phyloP scores from a whole-genome alignment of 1,140 invertebrate genomes.

The Aplysia californica region DNA sequence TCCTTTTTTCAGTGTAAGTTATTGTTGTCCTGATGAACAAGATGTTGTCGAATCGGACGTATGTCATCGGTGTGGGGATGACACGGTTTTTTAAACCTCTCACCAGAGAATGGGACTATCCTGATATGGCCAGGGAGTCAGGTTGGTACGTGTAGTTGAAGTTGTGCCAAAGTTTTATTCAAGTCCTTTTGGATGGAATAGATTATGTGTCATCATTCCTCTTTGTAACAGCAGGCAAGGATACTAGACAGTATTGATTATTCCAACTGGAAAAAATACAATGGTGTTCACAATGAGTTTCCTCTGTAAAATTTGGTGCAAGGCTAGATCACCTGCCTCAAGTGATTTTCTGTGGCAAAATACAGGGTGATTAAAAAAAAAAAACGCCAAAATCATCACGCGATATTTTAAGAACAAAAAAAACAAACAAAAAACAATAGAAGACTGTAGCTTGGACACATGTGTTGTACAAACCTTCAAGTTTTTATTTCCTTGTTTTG shows the following conservation, averaged over 20 bases:
- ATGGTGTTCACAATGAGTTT: too few species aligned
- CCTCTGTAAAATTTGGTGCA: too few species aligned
- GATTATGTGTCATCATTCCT: background rate
- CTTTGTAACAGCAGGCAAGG: background rate
- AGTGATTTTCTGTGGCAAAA: too few species aligned
- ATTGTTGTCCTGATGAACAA: background rate
- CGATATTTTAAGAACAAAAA: too few species aligned
- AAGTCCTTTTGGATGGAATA: background rate
- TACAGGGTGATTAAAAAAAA: too few species aligned
- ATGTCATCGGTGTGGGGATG: slow-evolving; percentile 96
- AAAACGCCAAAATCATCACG: too few species aligned
- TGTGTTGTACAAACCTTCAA: too few species aligned
- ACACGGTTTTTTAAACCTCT: slow-evolving; percentile 95
- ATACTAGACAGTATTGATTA: background rate
- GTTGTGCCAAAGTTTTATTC: background rate
- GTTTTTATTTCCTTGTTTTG: too few species aligned
- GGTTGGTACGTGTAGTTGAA: slow-evolving; percentile 41
- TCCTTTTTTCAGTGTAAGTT: too few species aligned
- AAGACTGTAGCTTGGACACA: too few species aligned
- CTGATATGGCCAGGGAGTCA: slow-evolving; percentile 93
- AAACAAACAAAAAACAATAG: too few species aligned
- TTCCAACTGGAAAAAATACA: background rate
- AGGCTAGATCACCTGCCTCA: too few species aligned
- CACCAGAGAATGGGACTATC: slow-evolving; percentile 87
- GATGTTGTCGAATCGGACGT: slow-evolving; percentile 73